Evolutionary conservation across 2,888 invertebrate species (phyloP), one percentile per base, ranked within the genome.

Genomic region (Diplazon laetatorius): DNA sequence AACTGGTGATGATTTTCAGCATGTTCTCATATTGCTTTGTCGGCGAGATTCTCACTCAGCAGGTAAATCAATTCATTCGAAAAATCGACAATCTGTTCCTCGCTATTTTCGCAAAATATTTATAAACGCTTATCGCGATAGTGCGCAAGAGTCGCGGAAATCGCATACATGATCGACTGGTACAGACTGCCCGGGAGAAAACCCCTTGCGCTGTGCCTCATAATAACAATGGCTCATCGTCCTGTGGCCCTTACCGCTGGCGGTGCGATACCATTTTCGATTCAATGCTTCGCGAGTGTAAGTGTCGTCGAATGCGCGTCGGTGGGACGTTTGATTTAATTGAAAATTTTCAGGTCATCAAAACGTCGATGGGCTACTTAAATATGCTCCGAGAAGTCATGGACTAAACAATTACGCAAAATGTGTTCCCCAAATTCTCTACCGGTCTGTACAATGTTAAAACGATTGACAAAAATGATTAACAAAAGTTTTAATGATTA

Each of bases 281-380:
- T 77, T 6, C 70, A n/a, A 60, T 14, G 60, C 42, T 50, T 77
- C 14, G 39, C 22, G 9, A 25, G 22, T 18, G 44, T 25, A 14
- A 57, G 20, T 63, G n/a, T 25, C n/a, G 0, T 25, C 5, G 0
- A 52, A 30, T 14, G 12, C 12, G 18, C 2, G 4, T 6, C 6
- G 30, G 30, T 30, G 6, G 4, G 30, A 30, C 4, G 2, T 30
- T 30, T 30, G n/a, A n/a, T n/a, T n/a, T n/a, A n/a, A n/a, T n/a
- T n/a, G n/a, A n/a, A n/a, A n/a, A n/a, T n/a, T 74, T 80, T 71
- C 4, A 83, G 82, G 59, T 83, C 14, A 14, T 83, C 46, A 83
- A 69, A 16, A 72, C 76, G 6, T 66, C 82, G 0, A 46, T 83
- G 69, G 73, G 63, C 5, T 83, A 83, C 39, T 66, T 83, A 1